Conservation (phyloP, 2,888 invertebrate genomes). For the Lysandra bellargus region DNA sequence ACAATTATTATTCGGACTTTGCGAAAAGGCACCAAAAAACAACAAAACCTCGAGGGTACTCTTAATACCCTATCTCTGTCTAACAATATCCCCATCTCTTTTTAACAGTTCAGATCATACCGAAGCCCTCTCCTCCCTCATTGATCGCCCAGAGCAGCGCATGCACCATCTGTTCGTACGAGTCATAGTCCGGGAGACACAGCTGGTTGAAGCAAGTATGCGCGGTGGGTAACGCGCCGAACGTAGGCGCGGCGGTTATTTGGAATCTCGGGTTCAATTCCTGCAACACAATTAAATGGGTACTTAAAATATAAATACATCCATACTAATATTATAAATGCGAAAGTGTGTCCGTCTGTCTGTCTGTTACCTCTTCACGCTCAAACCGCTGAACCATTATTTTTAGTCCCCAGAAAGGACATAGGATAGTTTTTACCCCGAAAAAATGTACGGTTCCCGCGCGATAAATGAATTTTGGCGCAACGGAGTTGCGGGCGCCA, state of each 20-base stretch:
- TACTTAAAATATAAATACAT: no score
- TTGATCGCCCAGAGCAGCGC: slow-evolving; percentile 94
- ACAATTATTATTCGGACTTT: background rate
- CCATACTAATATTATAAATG: no score
- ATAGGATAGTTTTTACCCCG: no score
- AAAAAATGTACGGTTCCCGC: no score
- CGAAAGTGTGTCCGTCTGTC: no score
- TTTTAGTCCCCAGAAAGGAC: no score
- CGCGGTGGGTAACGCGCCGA: slow-evolving; percentile 94
- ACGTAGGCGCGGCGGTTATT: slow-evolving; percentile 93
- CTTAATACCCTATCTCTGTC: background rate
- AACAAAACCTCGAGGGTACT: background rate
- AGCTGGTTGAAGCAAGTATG: slow-evolving; percentile 98
- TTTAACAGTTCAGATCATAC: slow-evolving; percentile 55
- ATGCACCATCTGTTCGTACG: slow-evolving; percentile 95
- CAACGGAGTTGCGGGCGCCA: no score
- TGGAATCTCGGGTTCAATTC: slow-evolving; percentile 96
- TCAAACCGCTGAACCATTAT: no score
- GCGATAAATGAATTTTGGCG: no score
- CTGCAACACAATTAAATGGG: slow-evolving; percentile 48
- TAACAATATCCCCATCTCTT: background rate
- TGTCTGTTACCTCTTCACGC: no score
- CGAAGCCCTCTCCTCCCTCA: slow-evolving; percentile 96
- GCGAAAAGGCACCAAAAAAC: background rate
- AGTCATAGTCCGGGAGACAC: slow-evolving; percentile 96